Conservation (phyloP, 2,113 vertebrate genomes). For the Lycaon pictus region DNA sequence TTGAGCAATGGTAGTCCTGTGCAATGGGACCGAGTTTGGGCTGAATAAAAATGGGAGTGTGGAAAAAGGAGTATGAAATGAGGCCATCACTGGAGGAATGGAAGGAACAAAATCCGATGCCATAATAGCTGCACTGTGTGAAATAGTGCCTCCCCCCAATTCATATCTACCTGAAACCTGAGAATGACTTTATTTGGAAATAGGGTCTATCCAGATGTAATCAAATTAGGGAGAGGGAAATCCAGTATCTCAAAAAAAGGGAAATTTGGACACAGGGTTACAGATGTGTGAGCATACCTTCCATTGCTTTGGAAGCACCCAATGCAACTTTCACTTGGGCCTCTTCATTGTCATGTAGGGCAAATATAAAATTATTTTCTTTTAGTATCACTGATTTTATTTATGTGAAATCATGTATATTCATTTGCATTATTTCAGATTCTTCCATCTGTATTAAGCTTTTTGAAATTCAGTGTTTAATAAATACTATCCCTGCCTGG, state of each 20-base stretch:
- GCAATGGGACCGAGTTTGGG: neutral
- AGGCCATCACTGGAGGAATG: neutral
- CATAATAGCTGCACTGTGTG: rapidly evolving
- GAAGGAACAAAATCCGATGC: neutral
- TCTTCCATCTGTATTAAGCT: neutral
- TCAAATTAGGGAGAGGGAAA: neutral
- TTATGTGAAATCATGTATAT: neutral
- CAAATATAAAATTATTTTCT: conserved; percentile 16
- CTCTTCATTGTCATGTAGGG: neutral
- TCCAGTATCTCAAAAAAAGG: neutral
- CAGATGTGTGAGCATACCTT: neutral
- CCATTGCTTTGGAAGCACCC: neutral
- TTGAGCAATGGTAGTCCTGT: neutral
- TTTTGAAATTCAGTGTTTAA: conserved; percentile 24
- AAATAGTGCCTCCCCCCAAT: neutral
- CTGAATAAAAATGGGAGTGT: neutral
- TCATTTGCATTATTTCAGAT: neutral
- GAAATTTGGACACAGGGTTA: neutral
- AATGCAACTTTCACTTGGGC: neutral
- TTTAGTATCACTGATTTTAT: neutral
- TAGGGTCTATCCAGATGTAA: neutral
- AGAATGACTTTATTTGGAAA: neutral
- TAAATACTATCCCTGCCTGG: neutral
- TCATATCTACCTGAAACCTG: neutral
- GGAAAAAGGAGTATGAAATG: neutral